A percentile compares a stretch with the other conserved stretches of the same genome.
These are phyloP conservation scores for Drosophila mojavensis DNA, from an alignment of 1,140 invertebrate species.

Conservation along the genomic window DNA sequence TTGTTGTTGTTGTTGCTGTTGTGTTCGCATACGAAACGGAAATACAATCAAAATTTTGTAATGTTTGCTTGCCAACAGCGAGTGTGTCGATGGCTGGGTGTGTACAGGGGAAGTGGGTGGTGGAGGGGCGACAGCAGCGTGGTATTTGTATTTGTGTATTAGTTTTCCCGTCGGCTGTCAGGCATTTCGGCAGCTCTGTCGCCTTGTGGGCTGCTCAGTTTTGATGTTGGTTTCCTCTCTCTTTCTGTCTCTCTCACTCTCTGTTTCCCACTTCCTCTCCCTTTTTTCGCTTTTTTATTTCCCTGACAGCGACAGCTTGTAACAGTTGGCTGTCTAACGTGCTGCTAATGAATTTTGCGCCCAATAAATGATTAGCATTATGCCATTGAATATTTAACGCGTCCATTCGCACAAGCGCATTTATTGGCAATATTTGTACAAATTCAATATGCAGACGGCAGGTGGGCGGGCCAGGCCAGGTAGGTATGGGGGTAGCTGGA, in stretches of 20 bases:
- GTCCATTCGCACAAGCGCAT: constrained; percentile 43
- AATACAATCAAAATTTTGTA: constrained; percentile 82
- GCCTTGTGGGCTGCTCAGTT: neutral
- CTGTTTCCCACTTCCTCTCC: too few relatives aligned
- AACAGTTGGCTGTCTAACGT: constrained; percentile 42
- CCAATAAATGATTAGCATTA: constrained; percentile 77
- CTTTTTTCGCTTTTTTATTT: constrained; percentile 4
- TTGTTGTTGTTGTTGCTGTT: constrained; percentile 38
- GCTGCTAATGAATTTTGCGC: constrained; percentile 70
- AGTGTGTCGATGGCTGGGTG: neutral
- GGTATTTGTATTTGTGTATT: neutral
- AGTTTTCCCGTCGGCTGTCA: constrained; percentile 27
- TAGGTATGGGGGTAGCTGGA: too few relatives aligned
- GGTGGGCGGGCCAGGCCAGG: neutral
- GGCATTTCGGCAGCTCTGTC: constrained; percentile 14
- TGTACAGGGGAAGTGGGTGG: neutral
- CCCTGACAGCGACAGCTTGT: constrained; percentile 24
- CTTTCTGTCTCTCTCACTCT: too few relatives aligned
- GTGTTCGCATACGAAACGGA: constrained; percentile 75
- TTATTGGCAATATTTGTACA: constrained; percentile 60
- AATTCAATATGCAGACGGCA: constrained; percentile 52
- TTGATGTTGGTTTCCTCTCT: neutral
- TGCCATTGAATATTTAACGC: constrained; percentile 76
- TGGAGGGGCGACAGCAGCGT: neutral
- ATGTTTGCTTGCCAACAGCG: constrained; percentile 66